Evolutionary conservation across 2,113 vertebrate species (phyloP), one percentile per base, ranked within the genome.

Genomic region (Megalops atlanticus): DNA sequence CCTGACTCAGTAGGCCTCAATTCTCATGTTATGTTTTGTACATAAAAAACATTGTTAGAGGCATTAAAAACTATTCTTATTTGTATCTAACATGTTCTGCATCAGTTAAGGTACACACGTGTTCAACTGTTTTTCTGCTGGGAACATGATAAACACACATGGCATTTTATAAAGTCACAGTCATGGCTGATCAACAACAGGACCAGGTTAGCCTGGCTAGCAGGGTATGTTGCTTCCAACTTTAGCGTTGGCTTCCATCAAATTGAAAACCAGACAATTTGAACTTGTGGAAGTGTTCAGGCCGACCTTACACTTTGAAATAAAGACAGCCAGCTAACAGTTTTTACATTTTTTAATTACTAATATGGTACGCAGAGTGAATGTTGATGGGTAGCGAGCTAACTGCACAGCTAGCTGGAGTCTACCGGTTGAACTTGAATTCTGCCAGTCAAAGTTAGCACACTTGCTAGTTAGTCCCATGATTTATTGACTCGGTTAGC

Each of bases 1-100:
- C 77, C 64, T 6, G 64, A 45, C 35, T 35, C 5, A 79, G 77
- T 79, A 79, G 77, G 77, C 77, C 77, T 79, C 64, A 18, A 14
- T 70, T 70, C 27, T 58, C 18, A 36, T 5, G 38, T 77, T 77
- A 35, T 77, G 15, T 64, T 64, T 77, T 77, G 21, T n/a, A 31
- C 16, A 40, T 45, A 47, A 76, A 76, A 77, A 16, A 77, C 18
- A 39, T 39, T 6, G 35, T 47, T 18, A 12, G 15, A 36, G 7
- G 64, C 76, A 58, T 39, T 33, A 15, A 3, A 10, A 24, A 38
- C 11, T 12, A 31, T 18, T 45, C 43, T 4, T 0, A n/a, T 43
- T 27, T 75, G 40, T 75, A 45, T n/a, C n/a, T 45, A 38, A 12
- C n/a, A 31, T 31, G 33, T 45, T 4, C 24, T 12, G n/a, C 36